Percentiles rank a stretch among this genome's conserved stretches.
phyloP scores from a whole-genome alignment of 2,113 vertebrate species.

The Bos indicus region DNA sequence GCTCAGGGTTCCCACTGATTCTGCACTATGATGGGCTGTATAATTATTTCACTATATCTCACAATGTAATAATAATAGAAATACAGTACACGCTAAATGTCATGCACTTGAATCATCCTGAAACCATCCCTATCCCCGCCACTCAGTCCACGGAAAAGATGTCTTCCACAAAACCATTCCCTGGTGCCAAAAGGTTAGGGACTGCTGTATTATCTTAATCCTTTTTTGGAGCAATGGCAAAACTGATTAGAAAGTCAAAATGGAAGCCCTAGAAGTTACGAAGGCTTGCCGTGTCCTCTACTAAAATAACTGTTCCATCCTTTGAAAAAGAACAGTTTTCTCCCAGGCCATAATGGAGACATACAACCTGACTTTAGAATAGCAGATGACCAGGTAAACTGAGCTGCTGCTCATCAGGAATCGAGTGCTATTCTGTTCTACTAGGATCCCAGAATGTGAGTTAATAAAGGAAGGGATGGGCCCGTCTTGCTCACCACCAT shows the following conservation, averaged over 20 bases:
- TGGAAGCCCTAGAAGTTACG: neutral
- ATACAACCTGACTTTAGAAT: neutral
- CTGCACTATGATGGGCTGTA: neutral
- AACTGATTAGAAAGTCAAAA: neutral
- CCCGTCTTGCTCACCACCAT: neutral
- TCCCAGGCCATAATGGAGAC: neutral
- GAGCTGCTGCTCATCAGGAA: neutral
- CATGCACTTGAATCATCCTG: neutral
- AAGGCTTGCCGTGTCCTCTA: too few species aligned
- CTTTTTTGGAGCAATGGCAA: neutral
- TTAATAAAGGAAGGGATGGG: neutral
- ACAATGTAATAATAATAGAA: neutral
- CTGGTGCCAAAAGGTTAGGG: neutral
- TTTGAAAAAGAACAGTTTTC: neutral
- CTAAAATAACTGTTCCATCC: neutral
- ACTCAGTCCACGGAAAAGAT: neutral
- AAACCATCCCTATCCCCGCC: rapidly evolving
- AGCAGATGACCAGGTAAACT: neutral
- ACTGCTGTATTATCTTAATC: neutral
- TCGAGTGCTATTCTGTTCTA: neutral
- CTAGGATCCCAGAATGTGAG: neutral
- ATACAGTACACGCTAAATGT: neutral
- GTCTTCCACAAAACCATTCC: neutral
- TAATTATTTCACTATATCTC: neutral
- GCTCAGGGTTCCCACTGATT: neutral